phyloP scores from a whole-genome alignment of 2,888 invertebrate species.

The Resseliella maxima region DNA sequence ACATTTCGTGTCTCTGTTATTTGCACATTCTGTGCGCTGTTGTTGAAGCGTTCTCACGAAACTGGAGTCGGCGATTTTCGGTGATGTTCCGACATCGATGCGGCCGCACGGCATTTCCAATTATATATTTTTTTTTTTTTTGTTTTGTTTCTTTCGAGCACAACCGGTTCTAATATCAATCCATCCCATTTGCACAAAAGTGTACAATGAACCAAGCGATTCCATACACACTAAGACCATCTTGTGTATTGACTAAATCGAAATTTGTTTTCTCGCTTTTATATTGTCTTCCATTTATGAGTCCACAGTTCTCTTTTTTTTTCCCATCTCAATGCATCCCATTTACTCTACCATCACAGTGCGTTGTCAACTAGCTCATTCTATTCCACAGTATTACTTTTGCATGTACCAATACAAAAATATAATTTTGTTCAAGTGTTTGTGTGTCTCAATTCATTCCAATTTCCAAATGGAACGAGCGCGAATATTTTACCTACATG shows the following conservation, averaged over 20 bases:
- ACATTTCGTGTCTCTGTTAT: too few species aligned
- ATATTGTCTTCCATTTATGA: neutral
- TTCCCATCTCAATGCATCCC: too few species aligned
- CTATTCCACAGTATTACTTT: neutral
- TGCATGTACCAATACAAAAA: neutral
- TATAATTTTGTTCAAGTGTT: neutral
- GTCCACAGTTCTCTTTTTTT: neutral
- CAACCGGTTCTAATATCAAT: constrained; percentile 33
- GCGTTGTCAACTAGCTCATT: neutral
- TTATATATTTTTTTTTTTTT: too few species aligned
- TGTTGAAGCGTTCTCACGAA: neutral
- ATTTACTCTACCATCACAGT: neutral
- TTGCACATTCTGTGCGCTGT: neutral
- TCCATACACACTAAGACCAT: constrained; percentile 31
- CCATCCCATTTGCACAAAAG: neutral
- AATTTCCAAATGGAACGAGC: neutral
- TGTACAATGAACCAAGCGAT: constrained; percentile 49
- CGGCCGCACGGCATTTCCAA: constrained; percentile 38
- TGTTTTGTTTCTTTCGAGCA: constrained; percentile 41
- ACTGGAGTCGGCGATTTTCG: constrained; percentile 43
- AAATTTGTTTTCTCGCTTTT: neutral
- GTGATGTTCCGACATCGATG: neutral
- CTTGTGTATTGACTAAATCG: too few species aligned
- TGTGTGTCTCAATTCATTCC: neutral
- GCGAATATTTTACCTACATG: too few species aligned